Conservation (phyloP, 2,797 vertebrate species). For the Cirrhinus mrigala region DNA sequence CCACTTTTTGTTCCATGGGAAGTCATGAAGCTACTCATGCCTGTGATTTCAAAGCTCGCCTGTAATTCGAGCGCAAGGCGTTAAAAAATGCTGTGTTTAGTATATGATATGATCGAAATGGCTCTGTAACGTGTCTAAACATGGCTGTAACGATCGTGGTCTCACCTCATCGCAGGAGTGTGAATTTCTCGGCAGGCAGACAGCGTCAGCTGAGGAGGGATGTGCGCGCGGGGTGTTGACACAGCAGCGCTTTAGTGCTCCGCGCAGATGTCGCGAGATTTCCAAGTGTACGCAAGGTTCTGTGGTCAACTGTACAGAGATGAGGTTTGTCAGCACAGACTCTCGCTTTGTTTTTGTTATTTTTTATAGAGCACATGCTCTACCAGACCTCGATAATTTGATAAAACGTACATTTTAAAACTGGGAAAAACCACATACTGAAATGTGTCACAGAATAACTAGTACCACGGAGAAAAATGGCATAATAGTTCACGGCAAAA, state of each 20-base stretch:
- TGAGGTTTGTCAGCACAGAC: neutral
- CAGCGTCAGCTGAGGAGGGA: conserved; percentile 56
- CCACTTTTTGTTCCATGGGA: conserved; percentile 33
- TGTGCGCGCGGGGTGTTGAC: conserved; percentile 53
- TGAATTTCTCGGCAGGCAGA: conserved; percentile 43
- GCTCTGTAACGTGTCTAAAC: conserved; percentile 28
- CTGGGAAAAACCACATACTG: neutral
- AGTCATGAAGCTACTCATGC: conserved; percentile 10
- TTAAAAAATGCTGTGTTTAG: neutral
- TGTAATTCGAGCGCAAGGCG: neutral
- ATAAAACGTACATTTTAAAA: neutral
- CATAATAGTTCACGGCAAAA: neutral
- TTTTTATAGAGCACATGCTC: neutral
- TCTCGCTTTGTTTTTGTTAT: neutral
- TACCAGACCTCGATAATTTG: neutral
- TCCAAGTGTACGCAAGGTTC: neutral
- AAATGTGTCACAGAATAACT: too few species aligned
- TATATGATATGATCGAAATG: neutral
- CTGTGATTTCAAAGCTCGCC: neutral
- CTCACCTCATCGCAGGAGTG: conserved; percentile 45
- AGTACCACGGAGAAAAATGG: neutral
- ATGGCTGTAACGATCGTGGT: neutral
- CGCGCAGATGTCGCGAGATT: conserved; percentile 37
- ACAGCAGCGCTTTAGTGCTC: conserved; percentile 33
- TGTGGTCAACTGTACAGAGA: neutral